Evolutionary conservation across 2,888 invertebrate species (phyloP), one percentile per base, ranked within the genome.

Genomic region (Nomada flava): DNA sequence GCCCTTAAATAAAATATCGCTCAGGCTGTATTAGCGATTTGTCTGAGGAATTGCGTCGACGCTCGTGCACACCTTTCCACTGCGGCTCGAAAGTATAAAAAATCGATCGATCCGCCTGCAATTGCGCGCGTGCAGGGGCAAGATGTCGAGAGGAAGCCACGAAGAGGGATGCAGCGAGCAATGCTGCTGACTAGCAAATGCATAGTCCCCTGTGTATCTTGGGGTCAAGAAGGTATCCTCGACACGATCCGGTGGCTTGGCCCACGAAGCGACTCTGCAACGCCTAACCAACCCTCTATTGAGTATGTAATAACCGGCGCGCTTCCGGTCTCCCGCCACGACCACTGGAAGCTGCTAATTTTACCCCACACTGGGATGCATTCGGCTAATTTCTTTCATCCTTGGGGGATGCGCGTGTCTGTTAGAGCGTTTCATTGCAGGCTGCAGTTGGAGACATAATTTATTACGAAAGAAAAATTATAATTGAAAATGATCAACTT

Each of bases 191-290:
- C 88, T 86, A 73, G 86, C 76, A 71, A 80, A 86, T 86, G 85
- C 84, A 76, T 74, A 76, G 67, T 70, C 75, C 64, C 71, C 60
- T 20, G 18, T 60, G 74, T 60, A 75, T 84, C 84, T 86, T 81
- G 82, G 77, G 90, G 87, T 90, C 87, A 88, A 90, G 88, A 83
- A 83, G 85, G 74, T 76, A 80, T 81, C 84, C 89, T 86, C 80
- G 83, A 84, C 77, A 67, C 65, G 65, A 82, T 74, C 78, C 83
- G 75, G 71, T 52, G 64, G 74, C 75, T 55, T 36, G 18, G 20
- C 3, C 9, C 59, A 13, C 52, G 55, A 73, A 79, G 65, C 57
- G 71, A 79, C 50, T 52, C 67, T 47, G 71, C 63, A 62, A 52
- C 67, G 47, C 23, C 79, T 23, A 44, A 52, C 64, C 53, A 36